phyloP scores from a whole-genome alignment of 2,797 vertebrate genomes.

The Arrhamphus sclerolepis region DNA sequence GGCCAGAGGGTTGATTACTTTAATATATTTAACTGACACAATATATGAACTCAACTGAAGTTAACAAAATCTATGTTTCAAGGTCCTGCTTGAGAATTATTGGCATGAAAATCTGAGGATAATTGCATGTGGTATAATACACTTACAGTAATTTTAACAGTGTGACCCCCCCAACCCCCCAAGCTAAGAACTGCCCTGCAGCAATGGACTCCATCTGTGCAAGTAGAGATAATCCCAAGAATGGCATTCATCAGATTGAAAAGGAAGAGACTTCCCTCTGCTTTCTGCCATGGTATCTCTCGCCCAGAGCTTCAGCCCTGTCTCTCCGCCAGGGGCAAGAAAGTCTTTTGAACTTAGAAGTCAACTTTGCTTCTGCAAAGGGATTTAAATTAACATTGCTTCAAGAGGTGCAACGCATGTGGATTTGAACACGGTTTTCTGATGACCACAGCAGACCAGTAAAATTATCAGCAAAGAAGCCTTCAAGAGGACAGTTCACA shows the following conservation, averaged over 20 bases:
- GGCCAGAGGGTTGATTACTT: too few relatives aligned
- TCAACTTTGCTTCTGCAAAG: slow-evolving; percentile 26
- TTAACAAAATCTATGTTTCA: too few relatives aligned
- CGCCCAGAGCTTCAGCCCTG: too few relatives aligned
- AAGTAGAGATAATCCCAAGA: slow-evolving; percentile 45
- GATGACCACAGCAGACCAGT: slow-evolving; percentile 19
- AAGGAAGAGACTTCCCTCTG: too few relatives aligned
- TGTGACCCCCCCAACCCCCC: too few relatives aligned
- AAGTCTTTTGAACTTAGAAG: slow-evolving; percentile 41
- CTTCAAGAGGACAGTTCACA: background rate
- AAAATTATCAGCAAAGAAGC: slow-evolving; percentile 14
- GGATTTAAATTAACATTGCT: slow-evolving; percentile 47
- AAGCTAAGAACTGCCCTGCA: slow-evolving; percentile 22
- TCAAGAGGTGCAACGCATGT: slow-evolving; percentile 7
- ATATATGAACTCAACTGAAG: too few relatives aligned
- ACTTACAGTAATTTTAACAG: too few relatives aligned
- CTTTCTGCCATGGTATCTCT: too few relatives aligned
- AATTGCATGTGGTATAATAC: too few relatives aligned
- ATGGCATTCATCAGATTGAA: slow-evolving; percentile 32
- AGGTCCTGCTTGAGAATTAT: too few relatives aligned
- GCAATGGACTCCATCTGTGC: slow-evolving; percentile 31
- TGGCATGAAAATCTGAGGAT: too few relatives aligned
- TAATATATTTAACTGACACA: too few relatives aligned
- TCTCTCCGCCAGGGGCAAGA: background rate
- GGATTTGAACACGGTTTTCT: slow-evolving; percentile 35